Conservation (phyloP, 2,113 vertebrate genomes). For the Lutjanus erythropterus region DNA sequence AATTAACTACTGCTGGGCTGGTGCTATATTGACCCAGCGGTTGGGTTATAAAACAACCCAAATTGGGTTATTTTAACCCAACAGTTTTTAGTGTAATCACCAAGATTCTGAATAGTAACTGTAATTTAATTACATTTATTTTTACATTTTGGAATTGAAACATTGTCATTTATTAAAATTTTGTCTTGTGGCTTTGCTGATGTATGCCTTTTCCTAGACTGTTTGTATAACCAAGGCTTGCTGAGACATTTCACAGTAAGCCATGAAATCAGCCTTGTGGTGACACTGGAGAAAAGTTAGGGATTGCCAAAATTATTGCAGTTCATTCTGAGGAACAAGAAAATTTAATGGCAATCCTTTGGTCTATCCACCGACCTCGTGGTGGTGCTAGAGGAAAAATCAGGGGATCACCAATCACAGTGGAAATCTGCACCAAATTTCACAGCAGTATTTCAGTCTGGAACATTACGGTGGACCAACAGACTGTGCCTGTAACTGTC, state of each 20-base stretch:
- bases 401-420: not conserved
- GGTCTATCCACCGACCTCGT: not conserved
- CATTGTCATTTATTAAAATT: no score
- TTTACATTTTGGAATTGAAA: no score
- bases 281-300: not conserved
- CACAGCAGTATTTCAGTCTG: not conserved
- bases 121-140: no score
- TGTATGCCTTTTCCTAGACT: no score
- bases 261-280: not conserved
- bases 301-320: not conserved
- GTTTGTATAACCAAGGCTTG: not conserved
- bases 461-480: not conserved
- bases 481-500: not conserved
- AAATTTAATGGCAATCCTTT: not conserved
- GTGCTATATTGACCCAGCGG: no score
- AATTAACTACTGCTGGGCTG: no score
- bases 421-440: not conserved
- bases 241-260: not conserved
- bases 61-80: no score
- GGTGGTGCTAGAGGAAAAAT: not conserved
- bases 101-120: no score
- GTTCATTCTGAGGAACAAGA: not conserved
- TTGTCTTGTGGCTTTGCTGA: no score
- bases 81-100: no score
- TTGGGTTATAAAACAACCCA: no score